These are phyloP conservation scores for Agrotis clavis DNA, from an alignment of 2,888 invertebrate genomes.

Conservation along the genomic window DNA sequence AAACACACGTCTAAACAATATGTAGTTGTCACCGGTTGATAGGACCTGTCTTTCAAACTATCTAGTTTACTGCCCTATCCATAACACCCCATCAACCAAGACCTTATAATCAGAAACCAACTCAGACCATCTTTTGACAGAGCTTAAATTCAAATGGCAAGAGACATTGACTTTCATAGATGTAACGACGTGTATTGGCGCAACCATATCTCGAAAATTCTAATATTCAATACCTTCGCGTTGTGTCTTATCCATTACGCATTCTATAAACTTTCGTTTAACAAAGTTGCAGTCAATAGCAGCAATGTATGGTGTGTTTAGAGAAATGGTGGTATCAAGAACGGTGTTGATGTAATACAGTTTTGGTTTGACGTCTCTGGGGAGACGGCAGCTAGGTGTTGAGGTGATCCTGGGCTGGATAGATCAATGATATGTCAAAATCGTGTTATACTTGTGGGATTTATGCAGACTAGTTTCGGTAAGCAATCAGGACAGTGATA, in stretches of 20 bases:
- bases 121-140: accelerated
- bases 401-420: conserved; percentile 84
- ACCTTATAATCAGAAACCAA: conserved; percentile 24
- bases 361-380: conserved; percentile 76
- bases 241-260: conserved; percentile 60
- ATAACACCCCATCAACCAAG: conserved; percentile 26
- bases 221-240: conserved; percentile 37
- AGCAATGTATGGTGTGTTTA: conserved; percentile 48
- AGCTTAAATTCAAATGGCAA: conserved; percentile 26
- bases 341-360: conserved; percentile 70
- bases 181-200: conserved; percentile 43
- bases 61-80: conserved; percentile 66
- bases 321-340: background rate
- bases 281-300: background rate
- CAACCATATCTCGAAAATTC: conserved; percentile 61
- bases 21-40: conserved; percentile 90
- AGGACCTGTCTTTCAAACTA: conserved; percentile 90
- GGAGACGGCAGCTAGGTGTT: conserved; percentile 83
- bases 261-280: background rate
- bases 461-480: conserved; percentile 80
- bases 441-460: conserved; percentile 87
- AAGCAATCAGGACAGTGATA: conserved; percentile 86
- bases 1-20: conserved; percentile 87
- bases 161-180: conserved; percentile 53
- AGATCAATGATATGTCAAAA: conserved; percentile 90